A percentile compares a stretch with the other conserved stretches of the same genome.
Conservation (phyloP, 1,140 invertebrate species). For the Lithobius niger region DNA sequence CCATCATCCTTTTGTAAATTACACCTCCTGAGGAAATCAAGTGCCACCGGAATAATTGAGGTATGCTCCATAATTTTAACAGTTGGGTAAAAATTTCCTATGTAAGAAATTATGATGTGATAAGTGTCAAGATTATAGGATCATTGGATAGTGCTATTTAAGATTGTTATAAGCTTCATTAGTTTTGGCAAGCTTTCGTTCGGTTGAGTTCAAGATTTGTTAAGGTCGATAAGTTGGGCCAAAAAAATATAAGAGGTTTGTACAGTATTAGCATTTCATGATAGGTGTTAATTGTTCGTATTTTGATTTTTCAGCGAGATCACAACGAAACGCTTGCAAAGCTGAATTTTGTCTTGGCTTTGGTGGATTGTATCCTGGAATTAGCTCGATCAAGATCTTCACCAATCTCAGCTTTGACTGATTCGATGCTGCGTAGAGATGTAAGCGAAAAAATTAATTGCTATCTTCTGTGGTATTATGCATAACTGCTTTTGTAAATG, state of each 20-base stretch:
- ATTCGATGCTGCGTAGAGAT: constrained; percentile 14
- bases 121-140: too few species aligned
- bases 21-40: too few species aligned
- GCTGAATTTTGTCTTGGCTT: constrained; percentile 77
- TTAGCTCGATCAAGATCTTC: constrained; percentile 60
- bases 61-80: too few species aligned
- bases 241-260: not conserved
- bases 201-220: too few species aligned
- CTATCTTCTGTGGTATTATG: not conserved
- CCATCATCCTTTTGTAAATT: too few species aligned
- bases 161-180: too few species aligned
- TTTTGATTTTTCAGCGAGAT: constrained; percentile 46
- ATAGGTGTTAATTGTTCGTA: not conserved
- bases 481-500: not conserved
- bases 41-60: too few species aligned
- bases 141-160: too few species aligned
- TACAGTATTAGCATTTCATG: not conserved
- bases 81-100: too few species aligned
- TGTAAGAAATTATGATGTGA: too few species aligned
- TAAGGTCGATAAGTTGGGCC: too few species aligned
- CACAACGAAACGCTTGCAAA: constrained; percentile 90
- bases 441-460: not conserved
- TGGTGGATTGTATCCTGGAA: constrained; percentile 81
- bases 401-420: constrained; percentile 43
- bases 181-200: too few species aligned